Evolutionary conservation across 1,140 invertebrate species (phyloP).

Genomic region (Hyles vespertilio): DNA sequence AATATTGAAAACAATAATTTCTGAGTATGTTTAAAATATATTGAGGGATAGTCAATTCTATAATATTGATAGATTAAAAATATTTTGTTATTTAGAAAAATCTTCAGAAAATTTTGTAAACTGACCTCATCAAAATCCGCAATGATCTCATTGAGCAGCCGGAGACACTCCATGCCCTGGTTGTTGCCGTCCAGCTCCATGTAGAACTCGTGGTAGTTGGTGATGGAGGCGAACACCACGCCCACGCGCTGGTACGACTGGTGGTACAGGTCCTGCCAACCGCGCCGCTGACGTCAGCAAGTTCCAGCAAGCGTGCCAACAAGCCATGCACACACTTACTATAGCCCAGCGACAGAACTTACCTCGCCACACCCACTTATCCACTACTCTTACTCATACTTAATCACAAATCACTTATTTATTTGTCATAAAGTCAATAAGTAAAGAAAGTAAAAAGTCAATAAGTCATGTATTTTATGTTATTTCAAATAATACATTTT

Average conservation of each 20-base stretch:
- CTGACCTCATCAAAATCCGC: conserved; percentile 95
- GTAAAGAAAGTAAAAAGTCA: too few species aligned
- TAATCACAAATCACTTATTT: too few species aligned
- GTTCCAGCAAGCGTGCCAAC: conserved; percentile 23
- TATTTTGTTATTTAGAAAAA: background rate
- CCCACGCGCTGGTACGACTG: conserved; percentile 94
- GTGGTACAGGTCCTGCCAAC: conserved; percentile 92
- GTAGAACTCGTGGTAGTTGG: conserved; percentile 98
- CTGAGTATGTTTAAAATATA: too few species aligned
- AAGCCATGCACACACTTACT: conserved; percentile 32
- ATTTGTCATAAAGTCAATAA: too few species aligned
- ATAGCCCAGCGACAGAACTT: conserved; percentile 30
- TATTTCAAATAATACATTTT: too few species aligned
- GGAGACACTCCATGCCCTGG: conserved; percentile 93
- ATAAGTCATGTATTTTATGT: too few species aligned
- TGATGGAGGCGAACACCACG: conserved; percentile 95
- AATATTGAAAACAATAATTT: too few species aligned
- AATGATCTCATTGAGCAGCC: conserved; percentile 84
- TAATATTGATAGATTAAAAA: background rate
- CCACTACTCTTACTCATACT: too few species aligned
- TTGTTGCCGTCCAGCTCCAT: conserved; percentile 95
- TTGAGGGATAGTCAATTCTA: too few species aligned
- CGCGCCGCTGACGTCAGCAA: conserved; percentile 39
- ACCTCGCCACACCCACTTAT: background rate
- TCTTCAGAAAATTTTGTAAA: background rate